Evolutionary conservation across 2,113 vertebrate genomes (phyloP), one percentile per base, ranked within the genome.

Genomic region (Neolamprologus variostigma): DNA sequence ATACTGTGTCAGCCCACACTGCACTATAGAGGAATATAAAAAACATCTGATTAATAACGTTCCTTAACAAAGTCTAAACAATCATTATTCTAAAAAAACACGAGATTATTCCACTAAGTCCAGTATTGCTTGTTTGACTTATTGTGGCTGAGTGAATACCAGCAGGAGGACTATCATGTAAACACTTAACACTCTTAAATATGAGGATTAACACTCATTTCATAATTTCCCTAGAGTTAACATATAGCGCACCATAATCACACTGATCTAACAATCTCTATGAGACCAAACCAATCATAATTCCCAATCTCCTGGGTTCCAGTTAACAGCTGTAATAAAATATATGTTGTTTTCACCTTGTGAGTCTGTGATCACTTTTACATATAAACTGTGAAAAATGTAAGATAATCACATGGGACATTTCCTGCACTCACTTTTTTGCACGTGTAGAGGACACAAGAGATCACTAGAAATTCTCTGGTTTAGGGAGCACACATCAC

Each of bases 61-160:
- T 91, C 89, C 89, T 93, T 91, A 86, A 94, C 90, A 91, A 79
- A 83, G 28, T 88, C 85, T 86, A 82, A 90, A 90, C 47, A 87
- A 88, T 66, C 80, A 89, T 86, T 88, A 81, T 28, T 87, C 51
- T 86, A 17, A 87, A 88, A 88, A 50, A 45, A 61, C 47, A 40
- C 3, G 53, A 79, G 87, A 91, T 92, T 92, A 88, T 80, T 40
- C 35, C 71, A 61, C 31, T 71, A 21, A 89, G 37, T 91, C 87
- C 86, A 84, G 89, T 81, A 61, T 83, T 50, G 45, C 23, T 53
- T 78, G 40, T 87, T 86, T 85, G 53, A 73, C 7, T 79, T 80
- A 37, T n/a, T 76, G 73, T 45, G 80, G 82, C 82, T 79, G n/a
- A 81, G 80, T 80, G 61, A 81, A 45, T 79, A 76, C 82, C 91